Evolutionary conservation across 2,113 vertebrate genomes (phyloP).

Genomic region (Brachyistius frenatus): DNA sequence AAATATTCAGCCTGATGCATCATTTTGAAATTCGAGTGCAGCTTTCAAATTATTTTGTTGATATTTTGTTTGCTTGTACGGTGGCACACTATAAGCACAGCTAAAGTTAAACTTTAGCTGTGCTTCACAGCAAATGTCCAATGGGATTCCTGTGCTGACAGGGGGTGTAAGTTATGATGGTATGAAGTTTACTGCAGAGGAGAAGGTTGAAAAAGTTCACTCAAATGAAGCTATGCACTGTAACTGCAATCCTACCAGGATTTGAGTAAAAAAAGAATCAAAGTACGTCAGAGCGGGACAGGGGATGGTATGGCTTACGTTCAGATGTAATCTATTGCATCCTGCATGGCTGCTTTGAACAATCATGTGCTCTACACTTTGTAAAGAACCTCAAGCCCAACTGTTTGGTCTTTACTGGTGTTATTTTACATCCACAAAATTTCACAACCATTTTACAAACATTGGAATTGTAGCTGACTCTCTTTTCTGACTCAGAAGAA

Average conservation of each 20-base stretch:
- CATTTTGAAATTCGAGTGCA: no score
- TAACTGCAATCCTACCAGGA: not conserved
- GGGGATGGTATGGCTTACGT: not conserved
- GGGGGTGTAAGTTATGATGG: not conserved
- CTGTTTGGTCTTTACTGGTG: no score
- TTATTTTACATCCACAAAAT: no score
- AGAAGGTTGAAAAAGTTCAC: not conserved
- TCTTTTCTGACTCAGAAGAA: not conserved
- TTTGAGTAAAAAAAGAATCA: not conserved
- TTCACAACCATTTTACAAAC: no score
- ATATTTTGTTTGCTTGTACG: no score
- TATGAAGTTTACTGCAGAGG: not conserved
- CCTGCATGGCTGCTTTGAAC: not conserved
- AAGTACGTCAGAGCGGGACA: not conserved
- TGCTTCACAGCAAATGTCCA: not conserved
- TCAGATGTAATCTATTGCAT: not conserved
- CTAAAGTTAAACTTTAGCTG: conserved; percentile 1
- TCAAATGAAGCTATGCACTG: not conserved
- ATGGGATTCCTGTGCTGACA: not conserved
- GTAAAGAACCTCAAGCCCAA: no score
- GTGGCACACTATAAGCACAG: no score
- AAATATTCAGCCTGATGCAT: no score
- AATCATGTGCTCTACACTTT: not conserved
- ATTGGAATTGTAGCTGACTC: not conserved
- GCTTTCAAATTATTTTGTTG: no score